Evolutionary conservation across 2,888 invertebrate species (phyloP).

Genomic region (Pseudococcus longispinus): DNA sequence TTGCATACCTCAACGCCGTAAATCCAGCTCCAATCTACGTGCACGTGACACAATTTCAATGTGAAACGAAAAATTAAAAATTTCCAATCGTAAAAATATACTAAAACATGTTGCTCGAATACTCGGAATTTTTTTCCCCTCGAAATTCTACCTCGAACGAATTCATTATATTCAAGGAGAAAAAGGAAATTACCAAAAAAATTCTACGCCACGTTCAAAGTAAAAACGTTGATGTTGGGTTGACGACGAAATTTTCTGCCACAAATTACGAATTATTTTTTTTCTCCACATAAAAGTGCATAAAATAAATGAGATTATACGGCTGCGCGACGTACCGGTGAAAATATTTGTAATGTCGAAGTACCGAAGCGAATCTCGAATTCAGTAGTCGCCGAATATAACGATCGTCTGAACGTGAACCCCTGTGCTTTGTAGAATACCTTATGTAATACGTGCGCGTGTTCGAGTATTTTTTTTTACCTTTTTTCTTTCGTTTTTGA

Average conservation of each 20-base stretch:
- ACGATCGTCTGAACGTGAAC: conserved; percentile 4
- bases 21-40: not conserved
- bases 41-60: not conserved
- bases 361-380: conserved; percentile 12
- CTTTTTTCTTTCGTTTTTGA: not conserved
- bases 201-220: not conserved
- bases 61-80: not conserved
- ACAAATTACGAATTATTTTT: not conserved
- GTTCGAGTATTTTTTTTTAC: not conserved
- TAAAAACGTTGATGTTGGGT: not conserved
- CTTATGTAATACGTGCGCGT: conserved; percentile 43
- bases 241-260: conserved; percentile 46
- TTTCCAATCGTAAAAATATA: not conserved
- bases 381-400: conserved; percentile 34
- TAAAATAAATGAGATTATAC: conserved; percentile 45
- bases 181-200: not conserved
- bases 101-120: conserved; percentile 6
- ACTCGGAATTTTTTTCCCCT: not conserved
- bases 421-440: conserved; percentile 38
- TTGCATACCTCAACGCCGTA: not conserved
- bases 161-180: not conserved
- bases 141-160: not conserved
- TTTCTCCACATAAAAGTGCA: conserved; percentile 29
- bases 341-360: conserved; percentile 40
- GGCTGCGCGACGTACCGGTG: conserved; percentile 46